A percentile compares a stretch with the other conserved stretches of the same genome.
Evolutionary conservation across 2,113 vertebrate species (phyloP).

Genomic region (Cyphomyrus discorhynchus): DNA sequence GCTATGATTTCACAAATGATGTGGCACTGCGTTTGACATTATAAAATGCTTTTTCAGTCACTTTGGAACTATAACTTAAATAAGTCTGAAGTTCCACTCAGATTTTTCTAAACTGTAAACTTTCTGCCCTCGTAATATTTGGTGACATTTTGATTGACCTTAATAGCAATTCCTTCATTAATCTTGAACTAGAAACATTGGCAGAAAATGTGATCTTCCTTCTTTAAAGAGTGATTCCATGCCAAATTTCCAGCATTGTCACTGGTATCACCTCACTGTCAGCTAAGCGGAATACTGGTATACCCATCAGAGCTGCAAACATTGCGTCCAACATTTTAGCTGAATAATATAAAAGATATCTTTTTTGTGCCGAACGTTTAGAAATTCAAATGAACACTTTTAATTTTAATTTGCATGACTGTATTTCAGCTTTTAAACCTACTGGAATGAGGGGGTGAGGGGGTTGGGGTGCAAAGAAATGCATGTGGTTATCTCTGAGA

Average conservation of each 20-base stretch:
- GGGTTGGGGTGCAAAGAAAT: too few relatives aligned
- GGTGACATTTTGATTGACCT: background rate
- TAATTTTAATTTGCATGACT: background rate
- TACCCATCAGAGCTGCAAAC: background rate
- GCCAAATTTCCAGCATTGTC: background rate
- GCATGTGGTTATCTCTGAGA: background rate
- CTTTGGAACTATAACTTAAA: background rate
- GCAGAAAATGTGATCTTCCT: background rate
- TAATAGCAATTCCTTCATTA: background rate
- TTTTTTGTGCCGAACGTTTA: background rate
- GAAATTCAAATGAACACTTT: background rate
- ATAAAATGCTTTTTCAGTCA: background rate
- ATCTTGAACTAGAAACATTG: background rate
- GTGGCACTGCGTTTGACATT: background rate
- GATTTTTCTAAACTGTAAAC: background rate
- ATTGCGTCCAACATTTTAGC: background rate
- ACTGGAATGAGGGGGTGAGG: background rate
- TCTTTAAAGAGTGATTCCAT: background rate
- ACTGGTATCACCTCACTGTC: background rate
- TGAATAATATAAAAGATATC: background rate
- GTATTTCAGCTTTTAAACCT: background rate
- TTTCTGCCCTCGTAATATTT: background rate
- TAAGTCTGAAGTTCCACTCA: background rate
- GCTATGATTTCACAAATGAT: background rate
- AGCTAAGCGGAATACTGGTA: background rate